Evolutionary conservation across 2,888 invertebrate genomes (phyloP), one percentile per base, ranked within the genome.

Genomic region (Drosophila sordidula): DNA sequence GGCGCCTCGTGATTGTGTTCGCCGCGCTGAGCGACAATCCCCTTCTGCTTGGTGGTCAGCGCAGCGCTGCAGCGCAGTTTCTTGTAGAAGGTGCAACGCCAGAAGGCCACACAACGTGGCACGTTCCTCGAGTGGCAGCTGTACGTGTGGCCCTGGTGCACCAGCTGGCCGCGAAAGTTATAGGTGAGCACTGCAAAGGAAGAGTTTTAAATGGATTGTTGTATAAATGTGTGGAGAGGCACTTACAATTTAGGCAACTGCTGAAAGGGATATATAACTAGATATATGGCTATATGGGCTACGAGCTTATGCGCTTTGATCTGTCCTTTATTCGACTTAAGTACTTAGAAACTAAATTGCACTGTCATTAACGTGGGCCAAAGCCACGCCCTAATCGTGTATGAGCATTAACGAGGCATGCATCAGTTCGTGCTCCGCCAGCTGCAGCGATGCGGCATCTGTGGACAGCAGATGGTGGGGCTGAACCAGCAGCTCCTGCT

Each of bases 151-250:
- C 88, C 88, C 6, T 89, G 66, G 62, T 90, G 84, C 4, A 92
- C 83, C 51, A 92, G 75, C 44, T 91, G 90, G 0, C 92, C 92
- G 0, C 91, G 90, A 51, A 78, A 89, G 46, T 91, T 92, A 62
- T 92, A 92, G n/a, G 71, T 75, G 49, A 90, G 65, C 9, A 46
- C 87, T 85, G 55, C 0, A 38, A 54, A 25, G 1, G 51, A 58
- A 44, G 16, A 11, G 14, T 18, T 16, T 8, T n/a, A 14, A 18
- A 8, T 16, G 18, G 5, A 14, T n/a, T 4, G 46, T 29, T 26
- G 8, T 29, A 29, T 9, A 4, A 22, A 22, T 44, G 22, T n/a
- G 11, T 8, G 4, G 2, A 6, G 4, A 3, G 14, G 12, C 12
- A 51, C 54, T 68, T 65, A 47, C 54, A 67, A 54, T 49, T 56